Evolutionary conservation across 2,888 invertebrate genomes (phyloP), one percentile per base, ranked within the genome.

Genomic region (Tipula confusa): DNA sequence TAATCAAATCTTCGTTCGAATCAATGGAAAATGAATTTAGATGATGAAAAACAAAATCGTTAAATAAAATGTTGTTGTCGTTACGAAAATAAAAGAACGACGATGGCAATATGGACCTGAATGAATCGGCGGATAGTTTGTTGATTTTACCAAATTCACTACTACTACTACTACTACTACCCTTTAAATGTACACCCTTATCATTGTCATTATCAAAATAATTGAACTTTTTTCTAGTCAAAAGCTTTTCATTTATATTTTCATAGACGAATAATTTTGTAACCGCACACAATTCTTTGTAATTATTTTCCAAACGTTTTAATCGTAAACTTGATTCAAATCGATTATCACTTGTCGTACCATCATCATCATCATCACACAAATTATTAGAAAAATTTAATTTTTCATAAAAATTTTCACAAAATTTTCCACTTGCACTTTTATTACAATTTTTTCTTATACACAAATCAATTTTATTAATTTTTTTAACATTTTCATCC

Each of bases 251-350:
- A n/a, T 29, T 31, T 64, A 64, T 29, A 31, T 38, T 36, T 15
- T 82, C 29, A n/a, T 83, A 64, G 24, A n/a, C n/a, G n/a, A 84
- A 31, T 7, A 85, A 82, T 83, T 85, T 85, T 31, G 85, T 85
- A 5, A 85, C 85, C 79, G 82, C 84, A 15, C 84, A 83, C 31
- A 86, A 85, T 82, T 87, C 88, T 86, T 88, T 88, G 86, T 89
- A 89, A 86, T 89, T 88, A 85, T 89, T 88, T 86, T 91, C 91
- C 83, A 91, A 87, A 84, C 90, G 89, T 86, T 91, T 91, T 84
- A 92, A 87, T 82, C 91, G 88, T 83, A 90, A 90, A 86, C 89
- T 90, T 82, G 89, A 89, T 86, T 90, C 90, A 85, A 90, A 90
- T 64, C 87, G 85, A 85, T 80, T 80, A 29, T 29, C n/a, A 80